Conservation (phyloP, 1,140 invertebrate genomes). For the Brachionus rotundiformis region DNA sequence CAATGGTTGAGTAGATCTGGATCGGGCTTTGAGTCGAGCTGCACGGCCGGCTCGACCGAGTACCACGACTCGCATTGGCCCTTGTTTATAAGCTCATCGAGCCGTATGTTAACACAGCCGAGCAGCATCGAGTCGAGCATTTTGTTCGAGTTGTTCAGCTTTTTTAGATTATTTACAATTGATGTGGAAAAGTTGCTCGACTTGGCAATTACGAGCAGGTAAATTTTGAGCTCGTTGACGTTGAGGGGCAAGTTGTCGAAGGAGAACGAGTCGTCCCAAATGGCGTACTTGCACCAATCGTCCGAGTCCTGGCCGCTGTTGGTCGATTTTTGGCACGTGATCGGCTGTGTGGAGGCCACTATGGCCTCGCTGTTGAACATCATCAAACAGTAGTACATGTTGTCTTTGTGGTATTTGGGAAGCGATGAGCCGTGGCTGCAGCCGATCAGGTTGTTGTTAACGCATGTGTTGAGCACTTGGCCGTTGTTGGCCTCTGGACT, state of each 20-base stretch:
- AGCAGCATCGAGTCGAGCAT: slow-evolving; percentile 15
- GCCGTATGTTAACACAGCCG: neutral
- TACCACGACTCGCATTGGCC: slow-evolving; percentile 44
- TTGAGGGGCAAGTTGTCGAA: slow-evolving; percentile 45
- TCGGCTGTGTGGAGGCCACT: neutral
- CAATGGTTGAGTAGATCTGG: neutral
- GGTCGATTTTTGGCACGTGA: neutral
- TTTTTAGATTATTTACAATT: slow-evolving; percentile 45
- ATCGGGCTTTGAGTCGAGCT: neutral
- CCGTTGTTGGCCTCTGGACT: neutral
- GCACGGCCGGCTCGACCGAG: neutral
- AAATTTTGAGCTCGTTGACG: slow-evolving; percentile 45
- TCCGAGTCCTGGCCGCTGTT: too few species aligned
- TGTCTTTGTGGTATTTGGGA: slow-evolving; percentile 37
- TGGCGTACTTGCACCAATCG: neutral
- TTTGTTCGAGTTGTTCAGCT: slow-evolving; percentile 24
- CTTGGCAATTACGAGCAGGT: slow-evolving; percentile 21
- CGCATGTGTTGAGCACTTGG: neutral
- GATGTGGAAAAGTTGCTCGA: slow-evolving; percentile 35
- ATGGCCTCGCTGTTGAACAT: slow-evolving; percentile 38
- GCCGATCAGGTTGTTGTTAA: neutral
- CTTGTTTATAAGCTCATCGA: slow-evolving; percentile 25
- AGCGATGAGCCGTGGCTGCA: neutral
- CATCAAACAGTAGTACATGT: slow-evolving; percentile 39
- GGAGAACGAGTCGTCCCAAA: slow-evolving; percentile 47